Evolutionary conservation across 2,113 vertebrate genomes (phyloP).

Genomic region (Microcebus ravelobensis): DNA sequence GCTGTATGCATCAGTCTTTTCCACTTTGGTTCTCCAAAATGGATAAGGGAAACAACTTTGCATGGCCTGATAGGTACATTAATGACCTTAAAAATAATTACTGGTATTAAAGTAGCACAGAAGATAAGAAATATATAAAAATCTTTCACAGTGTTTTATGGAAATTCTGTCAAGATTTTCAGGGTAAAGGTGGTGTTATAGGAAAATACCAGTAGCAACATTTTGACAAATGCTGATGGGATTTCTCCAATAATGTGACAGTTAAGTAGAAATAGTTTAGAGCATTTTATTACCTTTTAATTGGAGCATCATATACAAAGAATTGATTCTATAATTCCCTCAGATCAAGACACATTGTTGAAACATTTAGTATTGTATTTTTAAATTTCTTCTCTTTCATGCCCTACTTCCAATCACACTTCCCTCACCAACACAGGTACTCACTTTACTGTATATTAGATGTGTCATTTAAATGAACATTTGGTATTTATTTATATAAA

Average conservation of each 20-base stretch:
- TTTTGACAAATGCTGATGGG: conserved; percentile 8
- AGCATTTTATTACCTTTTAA: background rate
- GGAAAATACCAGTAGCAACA: background rate
- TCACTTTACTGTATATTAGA: background rate
- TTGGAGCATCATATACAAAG: background rate
- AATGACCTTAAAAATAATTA: conserved; percentile 11
- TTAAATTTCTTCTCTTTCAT: conserved; percentile 10
- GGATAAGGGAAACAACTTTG: background rate
- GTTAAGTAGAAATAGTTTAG: background rate
- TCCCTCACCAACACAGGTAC: background rate
- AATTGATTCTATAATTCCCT: background rate
- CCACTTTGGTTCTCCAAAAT: background rate
- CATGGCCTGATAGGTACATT: background rate
- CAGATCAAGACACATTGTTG: background rate
- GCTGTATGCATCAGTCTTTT: background rate
- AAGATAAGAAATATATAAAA: background rate
- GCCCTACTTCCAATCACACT: background rate
- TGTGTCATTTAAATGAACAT: background rate
- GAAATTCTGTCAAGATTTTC: conserved; percentile 10
- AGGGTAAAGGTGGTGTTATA: background rate
- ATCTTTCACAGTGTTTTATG: background rate
- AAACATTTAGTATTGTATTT: background rate
- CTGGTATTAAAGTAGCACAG: background rate
- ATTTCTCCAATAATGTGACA: conserved; percentile 28
- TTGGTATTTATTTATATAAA: background rate